Conservation (phyloP, 2,888 invertebrate species). For the Cheilosia soror region DNA sequence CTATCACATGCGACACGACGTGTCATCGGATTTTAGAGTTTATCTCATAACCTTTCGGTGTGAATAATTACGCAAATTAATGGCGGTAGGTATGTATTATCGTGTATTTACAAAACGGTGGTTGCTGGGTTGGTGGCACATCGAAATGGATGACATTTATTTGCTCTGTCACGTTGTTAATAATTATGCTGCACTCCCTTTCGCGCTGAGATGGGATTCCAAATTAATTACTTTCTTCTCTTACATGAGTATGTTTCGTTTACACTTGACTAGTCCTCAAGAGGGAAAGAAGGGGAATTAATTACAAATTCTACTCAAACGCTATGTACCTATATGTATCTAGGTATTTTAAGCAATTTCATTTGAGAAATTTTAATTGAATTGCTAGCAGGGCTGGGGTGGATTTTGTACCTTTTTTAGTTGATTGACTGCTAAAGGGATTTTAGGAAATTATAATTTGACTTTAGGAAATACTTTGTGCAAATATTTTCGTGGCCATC, state of each 20-base stretch:
- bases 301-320: slow-evolving; percentile 61
- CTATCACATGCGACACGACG: slow-evolving; percentile 20
- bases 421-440: slow-evolving; percentile 51
- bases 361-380: slow-evolving; percentile 59
- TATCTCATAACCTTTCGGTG: slow-evolving; percentile 34
- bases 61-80: slow-evolving; percentile 51
- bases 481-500: neutral
- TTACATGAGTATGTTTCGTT: slow-evolving; percentile 58
- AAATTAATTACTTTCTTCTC: slow-evolving; percentile 63
- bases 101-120: slow-evolving; percentile 49
- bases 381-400: slow-evolving; percentile 14
- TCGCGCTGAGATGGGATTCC: slow-evolving; percentile 30
- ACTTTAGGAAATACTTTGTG: neutral
- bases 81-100: slow-evolving; percentile 41
- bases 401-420: slow-evolving; percentile 34
- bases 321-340: neutral
- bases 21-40: slow-evolving; percentile 22
- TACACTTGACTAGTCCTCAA: slow-evolving; percentile 52
- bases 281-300: slow-evolving; percentile 43
- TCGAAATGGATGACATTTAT: slow-evolving; percentile 36
- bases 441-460: slow-evolving; percentile 20
- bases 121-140: neutral
- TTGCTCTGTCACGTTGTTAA: slow-evolving; percentile 37
- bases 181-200: slow-evolving; percentile 35
- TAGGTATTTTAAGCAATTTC: slow-evolving; percentile 38